Percentiles rank a stretch among this genome's conserved stretches.
Evolutionary conservation across 2,888 invertebrate species (phyloP).

Genomic region (Habroteleia sp.): DNA sequence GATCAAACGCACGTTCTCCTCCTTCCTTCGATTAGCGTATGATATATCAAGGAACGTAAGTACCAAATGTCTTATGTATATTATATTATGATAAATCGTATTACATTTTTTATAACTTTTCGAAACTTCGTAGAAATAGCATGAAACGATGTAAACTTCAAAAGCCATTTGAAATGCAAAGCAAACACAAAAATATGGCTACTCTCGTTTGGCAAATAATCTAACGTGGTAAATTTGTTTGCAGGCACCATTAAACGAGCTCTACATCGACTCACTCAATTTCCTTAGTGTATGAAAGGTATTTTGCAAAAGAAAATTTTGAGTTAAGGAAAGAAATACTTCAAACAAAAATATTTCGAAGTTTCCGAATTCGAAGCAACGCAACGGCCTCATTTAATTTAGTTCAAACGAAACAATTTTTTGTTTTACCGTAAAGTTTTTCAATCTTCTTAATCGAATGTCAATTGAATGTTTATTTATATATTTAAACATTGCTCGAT

Average conservation of each 20-base stretch:
- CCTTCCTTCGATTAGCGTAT: conserved; percentile 36
- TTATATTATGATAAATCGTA: conserved; percentile 20
- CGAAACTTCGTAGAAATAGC: not conserved
- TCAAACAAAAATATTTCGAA: not conserved
- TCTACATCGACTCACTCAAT: not conserved
- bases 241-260: conserved; percentile 4
- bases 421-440: not conserved
- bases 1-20: conserved; percentile 65
- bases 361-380: not conserved
- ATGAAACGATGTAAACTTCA: conserved; percentile 14
- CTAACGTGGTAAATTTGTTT: conserved; percentile 29
- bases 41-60: conserved; percentile 42
- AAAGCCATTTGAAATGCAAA: conserved; percentile 24
- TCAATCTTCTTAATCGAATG: not conserved
- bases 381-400: not conserved
- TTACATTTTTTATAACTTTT: not conserved
- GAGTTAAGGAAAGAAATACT: conserved; percentile 1
- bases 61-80: conserved; percentile 29
- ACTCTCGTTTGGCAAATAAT: conserved; percentile 13
- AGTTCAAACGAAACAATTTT: not conserved
- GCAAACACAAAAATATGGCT: conserved; percentile 4
- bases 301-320: conserved; percentile 8
- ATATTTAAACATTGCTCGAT: no score
- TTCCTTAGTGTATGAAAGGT: conserved; percentile 5
- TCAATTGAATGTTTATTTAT: not conserved